Evolutionary conservation across 2,888 invertebrate species (phyloP).

Genomic region (Tenthredo livida): DNA sequence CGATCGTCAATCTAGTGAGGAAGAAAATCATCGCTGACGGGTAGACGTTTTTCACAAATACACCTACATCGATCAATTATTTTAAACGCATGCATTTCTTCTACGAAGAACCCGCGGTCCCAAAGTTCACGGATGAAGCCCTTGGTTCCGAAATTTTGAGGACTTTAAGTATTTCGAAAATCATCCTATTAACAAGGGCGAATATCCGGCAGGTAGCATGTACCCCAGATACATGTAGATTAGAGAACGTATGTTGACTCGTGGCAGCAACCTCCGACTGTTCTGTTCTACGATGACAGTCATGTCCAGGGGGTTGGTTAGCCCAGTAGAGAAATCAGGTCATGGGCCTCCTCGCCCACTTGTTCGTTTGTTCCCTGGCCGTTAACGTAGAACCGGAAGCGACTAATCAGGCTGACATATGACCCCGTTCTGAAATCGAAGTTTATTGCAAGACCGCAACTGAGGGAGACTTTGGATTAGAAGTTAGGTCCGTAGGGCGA

Average conservation of each 20-base stretch:
- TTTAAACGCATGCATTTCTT: not conserved
- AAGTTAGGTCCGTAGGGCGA: not conserved
- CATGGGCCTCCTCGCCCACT: slow-evolving; percentile 7
- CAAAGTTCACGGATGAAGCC: too few species aligned
- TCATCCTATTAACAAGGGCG: not conserved
- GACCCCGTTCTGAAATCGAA: slow-evolving; percentile 40
- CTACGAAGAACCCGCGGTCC: too few species aligned
- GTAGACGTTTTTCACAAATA: not conserved
- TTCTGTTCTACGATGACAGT: slow-evolving; percentile 8
- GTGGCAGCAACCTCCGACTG: not conserved
- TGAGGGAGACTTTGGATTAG: not conserved
- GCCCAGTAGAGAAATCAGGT: slow-evolving; percentile 23
- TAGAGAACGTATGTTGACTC: not conserved
- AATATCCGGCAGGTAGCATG: not conserved
- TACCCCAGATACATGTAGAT: not conserved
- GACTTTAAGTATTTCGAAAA: too few species aligned
- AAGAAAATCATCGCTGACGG: slow-evolving; percentile 9
- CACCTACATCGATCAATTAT: not conserved
- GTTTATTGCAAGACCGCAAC: slow-evolving; percentile 14
- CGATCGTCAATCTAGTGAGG: slow-evolving; percentile 8
- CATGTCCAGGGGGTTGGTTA: slow-evolving; percentile 28
- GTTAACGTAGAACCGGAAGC: slow-evolving; percentile 39
- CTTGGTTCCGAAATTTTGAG: too few species aligned
- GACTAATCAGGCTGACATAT: slow-evolving; percentile 40
- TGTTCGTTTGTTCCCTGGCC: slow-evolving; percentile 37